phyloP scores from a whole-genome alignment of 2,888 invertebrate species.

The Ligdia adustata region DNA sequence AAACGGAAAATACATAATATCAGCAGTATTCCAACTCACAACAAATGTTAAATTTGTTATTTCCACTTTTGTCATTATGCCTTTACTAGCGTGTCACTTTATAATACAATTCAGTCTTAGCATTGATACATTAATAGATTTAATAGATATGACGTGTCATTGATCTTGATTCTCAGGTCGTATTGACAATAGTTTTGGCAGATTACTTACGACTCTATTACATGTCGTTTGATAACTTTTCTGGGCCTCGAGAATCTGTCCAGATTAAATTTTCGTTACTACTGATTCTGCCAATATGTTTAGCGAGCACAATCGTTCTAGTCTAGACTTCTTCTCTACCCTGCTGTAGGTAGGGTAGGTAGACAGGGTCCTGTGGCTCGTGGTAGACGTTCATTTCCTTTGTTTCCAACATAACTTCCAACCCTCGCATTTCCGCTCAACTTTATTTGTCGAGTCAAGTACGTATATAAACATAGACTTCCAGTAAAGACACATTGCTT shows the following conservation, averaged over 20 bases:
- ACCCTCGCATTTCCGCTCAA: background rate
- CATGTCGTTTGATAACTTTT: too few species aligned
- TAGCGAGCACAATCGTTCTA: constrained; percentile 20
- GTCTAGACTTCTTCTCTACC: too few species aligned
- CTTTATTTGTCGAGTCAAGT: background rate
- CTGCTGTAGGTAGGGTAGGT: constrained; percentile 11
- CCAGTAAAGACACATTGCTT: background rate
- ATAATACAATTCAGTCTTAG: too few species aligned
- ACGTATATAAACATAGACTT: background rate
- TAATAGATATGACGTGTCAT: too few species aligned
- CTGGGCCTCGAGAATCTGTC: too few species aligned
- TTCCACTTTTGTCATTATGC: too few species aligned
- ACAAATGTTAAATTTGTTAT: too few species aligned
- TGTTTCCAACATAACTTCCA: constrained; percentile 11
- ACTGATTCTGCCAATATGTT: background rate
- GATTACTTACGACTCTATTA: too few species aligned
- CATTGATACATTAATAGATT: too few species aligned
- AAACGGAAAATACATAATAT: constrained; percentile 4
- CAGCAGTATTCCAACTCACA: constrained; percentile 4
- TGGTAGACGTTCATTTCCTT: constrained; percentile 31
- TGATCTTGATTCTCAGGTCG: too few species aligned
- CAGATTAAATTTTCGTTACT: constrained; percentile 4
- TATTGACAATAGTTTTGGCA: too few species aligned
- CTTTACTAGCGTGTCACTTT: too few species aligned
- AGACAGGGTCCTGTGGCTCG: constrained; percentile 6